Base-by-base conservation (phyloP, 2,113 vertebrate genomes). In the Phocoena sinus region DNA sequence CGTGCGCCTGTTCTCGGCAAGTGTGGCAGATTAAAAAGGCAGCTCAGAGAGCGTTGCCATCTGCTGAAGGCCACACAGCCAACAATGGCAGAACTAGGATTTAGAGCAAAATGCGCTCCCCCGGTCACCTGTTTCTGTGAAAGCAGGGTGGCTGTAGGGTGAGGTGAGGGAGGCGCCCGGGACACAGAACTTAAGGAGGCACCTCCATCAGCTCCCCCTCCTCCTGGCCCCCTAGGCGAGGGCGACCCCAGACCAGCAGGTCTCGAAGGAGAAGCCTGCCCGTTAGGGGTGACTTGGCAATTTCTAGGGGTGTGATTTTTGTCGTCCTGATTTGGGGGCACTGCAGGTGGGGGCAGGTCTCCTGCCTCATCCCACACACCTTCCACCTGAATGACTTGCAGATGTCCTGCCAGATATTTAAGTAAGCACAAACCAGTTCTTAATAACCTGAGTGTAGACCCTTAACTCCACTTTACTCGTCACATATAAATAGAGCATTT, bases 81-180 rank as follows among this genome's bases (percentile, higher is more conserved):
- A 3, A 3, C 65, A 36, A 1, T 1, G 17, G 68, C 47, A n/a
- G 36, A 60, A n/a, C 31, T 13, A 4, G 47, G 31, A 25, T 50
- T 84, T 20, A 56, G 92, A 63, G 47, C 53, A 5, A 18, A 15
- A 56, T 13, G 3, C 0, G 25, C 8, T 18, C 6, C 26, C 14
- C 70, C 0, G 47, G 44, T 8, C 44, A 1, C 23, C 6, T 15
- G 10, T 25, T 50, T 73, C 65, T 31, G 20, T 56, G 77, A 31
- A 86, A 63, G 77, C 67, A 1, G n/a, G n/a, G 85, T 28, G 21
- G 82, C 33, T 4, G 56, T 6, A 31, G 41, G 56, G 33, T 3
- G 56, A 74, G n/a, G 44, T 0, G 44, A 13, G 18, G 70, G 58
- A 31, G 33, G 33, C 0, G 1, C 26, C 38, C 0, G 13, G 47